Conservation (phyloP, 2,797 vertebrate genomes). For the Haliaeetus vocifer region DNA sequence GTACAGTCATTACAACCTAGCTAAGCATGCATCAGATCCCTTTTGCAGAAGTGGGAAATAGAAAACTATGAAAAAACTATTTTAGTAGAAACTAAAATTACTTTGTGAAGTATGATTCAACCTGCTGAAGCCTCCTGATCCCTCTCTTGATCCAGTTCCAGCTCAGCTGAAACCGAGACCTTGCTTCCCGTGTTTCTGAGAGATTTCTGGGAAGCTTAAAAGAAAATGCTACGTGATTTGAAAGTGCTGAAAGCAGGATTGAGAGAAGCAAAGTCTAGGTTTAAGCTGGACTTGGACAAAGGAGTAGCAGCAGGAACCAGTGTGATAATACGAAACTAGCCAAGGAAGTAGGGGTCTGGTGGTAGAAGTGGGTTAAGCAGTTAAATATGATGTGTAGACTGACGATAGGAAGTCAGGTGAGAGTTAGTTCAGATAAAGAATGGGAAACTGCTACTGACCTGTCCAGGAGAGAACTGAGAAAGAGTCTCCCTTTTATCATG, state of each 20-base stretch:
- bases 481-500: background rate
- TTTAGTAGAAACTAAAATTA: background rate
- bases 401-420: background rate
- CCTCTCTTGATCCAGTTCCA: background rate
- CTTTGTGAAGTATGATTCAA: background rate
- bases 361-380: background rate
- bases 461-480: background rate
- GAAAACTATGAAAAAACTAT: background rate
- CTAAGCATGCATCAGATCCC: background rate
- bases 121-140: background rate
- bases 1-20: background rate
- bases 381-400: background rate
- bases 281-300: background rate
- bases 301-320: background rate
- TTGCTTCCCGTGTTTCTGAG: background rate
- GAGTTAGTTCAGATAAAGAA: background rate
- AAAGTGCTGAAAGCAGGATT: background rate
- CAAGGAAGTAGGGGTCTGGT: background rate
- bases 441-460: background rate
- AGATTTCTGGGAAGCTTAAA: background rate
- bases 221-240: background rate
- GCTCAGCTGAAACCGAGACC: background rate
- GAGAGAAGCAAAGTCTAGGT: background rate
- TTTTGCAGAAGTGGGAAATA: background rate
- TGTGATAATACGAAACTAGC: background rate